These are phyloP conservation scores for Eolophus roseicapilla DNA, from an alignment of 2,113 vertebrate genomes.

Conservation along the genomic window DNA sequence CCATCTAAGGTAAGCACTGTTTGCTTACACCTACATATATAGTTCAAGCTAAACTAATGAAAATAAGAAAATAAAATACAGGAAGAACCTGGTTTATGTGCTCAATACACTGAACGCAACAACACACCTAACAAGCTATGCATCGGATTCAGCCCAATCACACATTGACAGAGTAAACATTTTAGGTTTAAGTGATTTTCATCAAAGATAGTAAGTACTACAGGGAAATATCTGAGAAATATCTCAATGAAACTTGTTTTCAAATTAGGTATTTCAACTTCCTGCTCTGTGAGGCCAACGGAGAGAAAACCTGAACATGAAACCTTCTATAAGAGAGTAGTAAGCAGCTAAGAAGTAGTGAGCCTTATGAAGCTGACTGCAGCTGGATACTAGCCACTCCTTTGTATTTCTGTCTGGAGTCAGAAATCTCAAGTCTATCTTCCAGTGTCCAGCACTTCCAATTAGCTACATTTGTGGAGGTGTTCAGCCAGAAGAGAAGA, in stretches of 20 bases:
- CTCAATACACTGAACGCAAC: neutral
- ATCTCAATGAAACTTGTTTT: neutral
- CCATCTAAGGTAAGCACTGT: neutral
- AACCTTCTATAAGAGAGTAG: neutral
- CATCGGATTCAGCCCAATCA: neutral
- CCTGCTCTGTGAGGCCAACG: neutral
- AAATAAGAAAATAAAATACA: neutral
- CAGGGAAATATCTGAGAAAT: neutral
- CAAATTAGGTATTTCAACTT: neutral
- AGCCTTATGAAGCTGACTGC: neutral
- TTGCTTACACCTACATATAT: neutral
- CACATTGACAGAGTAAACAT: neutral
- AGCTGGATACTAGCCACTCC: neutral
- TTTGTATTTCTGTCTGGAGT: neutral
- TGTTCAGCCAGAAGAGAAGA: neutral
- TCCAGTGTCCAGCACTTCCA: neutral
- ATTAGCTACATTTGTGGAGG: neutral
- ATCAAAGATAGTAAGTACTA: neutral
- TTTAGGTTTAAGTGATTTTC: neutral
- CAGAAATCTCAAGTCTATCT: neutral
- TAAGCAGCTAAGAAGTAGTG: neutral
- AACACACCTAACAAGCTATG: neutral
- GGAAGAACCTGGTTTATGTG: neutral
- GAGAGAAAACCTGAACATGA: neutral
- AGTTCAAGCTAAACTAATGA: neutral